Conservation (phyloP, 2,797 vertebrate genomes). For the Hipposideros larvatus region DNA sequence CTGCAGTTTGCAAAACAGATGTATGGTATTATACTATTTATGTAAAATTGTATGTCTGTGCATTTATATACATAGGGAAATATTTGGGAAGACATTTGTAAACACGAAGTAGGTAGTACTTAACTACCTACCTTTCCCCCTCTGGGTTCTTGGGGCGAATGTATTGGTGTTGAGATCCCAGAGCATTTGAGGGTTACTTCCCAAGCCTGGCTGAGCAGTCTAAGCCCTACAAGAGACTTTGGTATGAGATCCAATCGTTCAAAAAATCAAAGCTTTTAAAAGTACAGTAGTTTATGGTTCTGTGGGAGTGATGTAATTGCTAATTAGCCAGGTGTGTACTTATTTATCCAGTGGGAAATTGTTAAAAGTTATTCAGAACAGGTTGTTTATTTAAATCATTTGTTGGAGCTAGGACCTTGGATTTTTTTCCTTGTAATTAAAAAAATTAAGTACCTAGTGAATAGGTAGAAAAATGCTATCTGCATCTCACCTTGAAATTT, state of each 20-base stretch:
- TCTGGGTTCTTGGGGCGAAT: background rate
- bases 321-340: background rate
- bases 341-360: background rate
- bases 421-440: background rate
- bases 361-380: slow-evolving; percentile 8
- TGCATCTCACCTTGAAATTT: background rate
- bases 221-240: background rate
- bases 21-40: background rate
- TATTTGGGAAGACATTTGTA: slow-evolving; percentile 21
- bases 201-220: background rate
- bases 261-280: slow-evolving; percentile 2
- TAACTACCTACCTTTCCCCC: background rate
- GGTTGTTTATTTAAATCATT: slow-evolving; percentile 16
- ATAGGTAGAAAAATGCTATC: background rate
- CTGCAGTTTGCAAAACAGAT: background rate
- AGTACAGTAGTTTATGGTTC: background rate
- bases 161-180: background rate
- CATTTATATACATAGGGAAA: background rate
- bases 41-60: background rate
- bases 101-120: background rate
- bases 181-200: background rate
- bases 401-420: background rate
- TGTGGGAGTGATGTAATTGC: background rate
- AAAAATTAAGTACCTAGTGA: background rate
- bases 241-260: background rate